These are phyloP conservation scores for Gracilinanus agilis DNA, from an alignment of 2,113 vertebrate species.

Conservation along the genomic window DNA sequence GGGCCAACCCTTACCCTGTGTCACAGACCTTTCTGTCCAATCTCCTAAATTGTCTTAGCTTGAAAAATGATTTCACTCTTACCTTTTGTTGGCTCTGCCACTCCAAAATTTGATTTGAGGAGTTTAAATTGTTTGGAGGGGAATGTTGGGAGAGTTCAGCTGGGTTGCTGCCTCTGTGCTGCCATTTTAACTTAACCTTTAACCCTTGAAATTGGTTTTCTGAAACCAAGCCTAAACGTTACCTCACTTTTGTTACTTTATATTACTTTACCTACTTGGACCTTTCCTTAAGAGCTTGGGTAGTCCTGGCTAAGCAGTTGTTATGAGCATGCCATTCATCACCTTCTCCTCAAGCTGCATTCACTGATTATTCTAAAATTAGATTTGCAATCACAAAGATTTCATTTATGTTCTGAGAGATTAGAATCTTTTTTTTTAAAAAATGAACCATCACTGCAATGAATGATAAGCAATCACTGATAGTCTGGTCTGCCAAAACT, in stretches of 20 bases:
- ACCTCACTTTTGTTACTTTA: neutral
- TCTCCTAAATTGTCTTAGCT: neutral
- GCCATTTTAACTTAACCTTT: neutral
- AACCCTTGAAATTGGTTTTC: neutral
- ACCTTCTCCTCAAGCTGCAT: slow-evolving; percentile 21
- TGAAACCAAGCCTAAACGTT: neutral
- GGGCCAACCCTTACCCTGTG: neutral
- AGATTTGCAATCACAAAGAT: slow-evolving; percentile 51
- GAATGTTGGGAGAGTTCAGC: neutral
- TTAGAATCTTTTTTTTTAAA: slow-evolving; percentile 53
- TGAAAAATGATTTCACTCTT: neutral
- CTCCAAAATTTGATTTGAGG: neutral
- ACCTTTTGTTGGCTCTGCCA: neutral
- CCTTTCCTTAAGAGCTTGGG: neutral
- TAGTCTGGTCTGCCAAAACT: slow-evolving; percentile 35
- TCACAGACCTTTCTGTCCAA: neutral
- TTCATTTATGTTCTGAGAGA: slow-evolving; percentile 49
- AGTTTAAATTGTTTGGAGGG: neutral
- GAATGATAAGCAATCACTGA: slow-evolving; percentile 49
- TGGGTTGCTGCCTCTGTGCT: neutral
- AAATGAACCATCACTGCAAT: slow-evolving; percentile 27
- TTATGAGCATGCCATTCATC: slow-evolving; percentile 50
- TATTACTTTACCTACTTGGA: neutral
- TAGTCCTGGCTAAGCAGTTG: neutral
- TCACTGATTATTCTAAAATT: slow-evolving; percentile 53